Percentiles rank a stretch among this genome's conserved stretches.
Evolutionary conservation across 2,888 invertebrate genomes (phyloP).

Genomic region (Microctonus brassicae): DNA sequence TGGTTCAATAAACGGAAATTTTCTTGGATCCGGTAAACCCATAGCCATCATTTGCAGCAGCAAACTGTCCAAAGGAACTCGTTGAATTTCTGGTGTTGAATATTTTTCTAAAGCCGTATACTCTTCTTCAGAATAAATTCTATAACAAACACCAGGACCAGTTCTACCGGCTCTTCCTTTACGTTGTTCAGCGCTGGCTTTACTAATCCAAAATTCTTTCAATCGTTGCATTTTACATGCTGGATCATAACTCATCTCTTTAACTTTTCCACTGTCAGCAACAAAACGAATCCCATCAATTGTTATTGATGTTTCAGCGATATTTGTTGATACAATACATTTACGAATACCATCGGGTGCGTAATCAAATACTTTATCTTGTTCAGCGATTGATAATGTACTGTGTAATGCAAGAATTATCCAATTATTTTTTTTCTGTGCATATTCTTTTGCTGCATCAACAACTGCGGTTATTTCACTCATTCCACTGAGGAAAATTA

Average conservation of each 20-base stretch:
- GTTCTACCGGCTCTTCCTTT: conserved; percentile 96
- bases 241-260: conserved; percentile 97
- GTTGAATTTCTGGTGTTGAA: conserved; percentile 92
- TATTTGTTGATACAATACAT: conserved; percentile 97
- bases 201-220: conserved; percentile 97
- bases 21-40: conserved; percentile 89
- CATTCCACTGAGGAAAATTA: conserved; percentile 95
- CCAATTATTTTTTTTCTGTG: conserved; percentile 85
- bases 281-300: conserved; percentile 99
- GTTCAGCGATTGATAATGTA: conserved; percentile 91
- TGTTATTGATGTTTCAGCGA: conserved; percentile 98
- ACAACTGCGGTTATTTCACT: conserved; percentile 91
- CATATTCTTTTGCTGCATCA: conserved; percentile 88
- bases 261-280: conserved; percentile 96
- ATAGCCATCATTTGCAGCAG: conserved; percentile 93
- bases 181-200: conserved; percentile 96
- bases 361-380: conserved; percentile 97
- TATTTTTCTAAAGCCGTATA: conserved; percentile 84
- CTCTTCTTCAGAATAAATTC: conserved; percentile 88
- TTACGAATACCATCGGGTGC: conserved; percentile 95
- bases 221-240: conserved; percentile 89
- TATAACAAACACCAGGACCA: conserved; percentile 94
- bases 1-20: conserved; percentile 96
- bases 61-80: conserved; percentile 93
- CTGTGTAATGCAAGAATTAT: conserved; percentile 94